Evolutionary conservation across 2,797 vertebrate species (phyloP), one percentile per base, ranked within the genome.

Genomic region (Liparis tanakae): DNA sequence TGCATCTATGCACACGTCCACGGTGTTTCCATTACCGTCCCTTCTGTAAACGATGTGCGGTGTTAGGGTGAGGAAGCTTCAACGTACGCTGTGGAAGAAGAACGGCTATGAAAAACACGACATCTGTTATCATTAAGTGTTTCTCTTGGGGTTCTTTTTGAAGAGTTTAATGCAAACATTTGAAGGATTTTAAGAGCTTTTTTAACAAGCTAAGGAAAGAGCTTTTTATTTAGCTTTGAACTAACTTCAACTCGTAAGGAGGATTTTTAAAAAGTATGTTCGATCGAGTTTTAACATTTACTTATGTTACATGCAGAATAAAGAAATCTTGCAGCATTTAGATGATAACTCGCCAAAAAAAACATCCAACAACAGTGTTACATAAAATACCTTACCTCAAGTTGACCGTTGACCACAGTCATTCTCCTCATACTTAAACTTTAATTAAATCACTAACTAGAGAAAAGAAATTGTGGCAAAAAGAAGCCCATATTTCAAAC

Each of bases 61-160:
- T 67, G 62, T 67, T 22, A 48, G 78, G 61, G 77, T 66, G 50
- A 78, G 39, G 68, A 43, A 67, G n/a, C 5, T 58, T 70, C 7
- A 54, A 3, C 37, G 55, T 50, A 4, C 0, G 6, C 12, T 20
- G n/a, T 46, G 67, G 67, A 17, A 17, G 13, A 7, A 14, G 18
- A 15, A 57, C 6, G 8, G 13, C 10, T 0, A 1, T 0, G 58
- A 13, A 17, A 55, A 41, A 17, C 15, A 44, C 0, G 61, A 68
- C 72, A 56, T 82, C 64, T 78, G 69, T 53, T 22, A 17, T 60
- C 15, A 25, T 33, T 66, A 37, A 22, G 7, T n/a, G 1, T 4
- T 5, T 50, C 15, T 17, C 22, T 18, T 3, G 1, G 22, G 46
- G 3, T 63, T 0, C 1, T 59, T 15, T 50, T 56, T 36, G 69